Evolutionary conservation across 2,797 vertebrate genomes (phyloP).

Genomic region (Tarsius wallacei): DNA sequence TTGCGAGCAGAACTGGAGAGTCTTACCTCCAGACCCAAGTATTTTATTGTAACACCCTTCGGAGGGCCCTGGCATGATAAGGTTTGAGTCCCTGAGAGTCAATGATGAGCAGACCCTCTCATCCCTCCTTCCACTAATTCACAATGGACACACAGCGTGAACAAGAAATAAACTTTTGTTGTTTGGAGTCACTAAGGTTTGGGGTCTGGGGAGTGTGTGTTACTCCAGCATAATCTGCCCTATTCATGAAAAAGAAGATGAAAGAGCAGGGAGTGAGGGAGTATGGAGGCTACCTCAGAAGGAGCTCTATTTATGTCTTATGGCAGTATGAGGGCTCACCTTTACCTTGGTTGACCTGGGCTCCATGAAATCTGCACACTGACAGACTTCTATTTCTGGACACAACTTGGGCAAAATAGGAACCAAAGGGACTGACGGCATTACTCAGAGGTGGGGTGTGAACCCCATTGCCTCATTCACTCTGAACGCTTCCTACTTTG

Average conservation of each 20-base stretch:
- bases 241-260: not conserved
- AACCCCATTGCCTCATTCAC: not conserved
- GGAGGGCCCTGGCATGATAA: not conserved
- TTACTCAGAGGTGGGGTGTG: not conserved
- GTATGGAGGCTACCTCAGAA: not conserved
- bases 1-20: not conserved
- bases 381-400: constrained; percentile 13
- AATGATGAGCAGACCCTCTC: not conserved
- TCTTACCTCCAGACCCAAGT: not conserved
- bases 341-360: not conserved
- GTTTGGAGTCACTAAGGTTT: not conserved
- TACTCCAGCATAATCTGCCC: not conserved
- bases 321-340: no score
- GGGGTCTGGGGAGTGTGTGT: not conserved
- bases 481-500: not conserved
- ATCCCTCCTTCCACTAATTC: not conserved
- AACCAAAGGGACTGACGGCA: not conserved
- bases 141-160: not conserved
- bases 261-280: not conserved
- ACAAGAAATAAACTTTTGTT: not conserved
- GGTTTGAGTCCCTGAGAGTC: not conserved
- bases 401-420: not conserved
- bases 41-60: not conserved
- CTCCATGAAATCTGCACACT: not conserved
- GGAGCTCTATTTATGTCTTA: not conserved